These are phyloP conservation scores for Pantherophis guttatus DNA, from an alignment of 2,113 vertebrate genomes.

Conservation along the genomic window DNA sequence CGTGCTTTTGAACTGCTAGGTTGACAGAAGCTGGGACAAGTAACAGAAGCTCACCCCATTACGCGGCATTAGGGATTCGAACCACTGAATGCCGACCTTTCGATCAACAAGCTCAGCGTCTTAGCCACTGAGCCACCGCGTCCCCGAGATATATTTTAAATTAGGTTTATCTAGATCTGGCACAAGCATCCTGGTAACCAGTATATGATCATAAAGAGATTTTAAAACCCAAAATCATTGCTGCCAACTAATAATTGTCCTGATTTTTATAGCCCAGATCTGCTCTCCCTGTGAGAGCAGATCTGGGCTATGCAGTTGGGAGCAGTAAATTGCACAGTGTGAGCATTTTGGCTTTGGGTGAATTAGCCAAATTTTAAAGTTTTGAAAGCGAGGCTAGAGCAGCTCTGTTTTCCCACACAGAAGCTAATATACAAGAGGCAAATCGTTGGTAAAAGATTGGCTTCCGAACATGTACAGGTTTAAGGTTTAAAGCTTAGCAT, in stretches of 20 bases:
- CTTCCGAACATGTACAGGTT: slow-evolving; percentile 13
- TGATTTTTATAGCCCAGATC: background rate
- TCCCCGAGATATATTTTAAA: background rate
- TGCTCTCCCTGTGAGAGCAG: background rate
- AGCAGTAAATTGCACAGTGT: background rate
- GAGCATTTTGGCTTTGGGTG: background rate
- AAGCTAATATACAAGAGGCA: slow-evolving; percentile 10
- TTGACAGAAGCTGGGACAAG: too few relatives aligned
- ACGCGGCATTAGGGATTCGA: too few relatives aligned
- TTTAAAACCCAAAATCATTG: background rate
- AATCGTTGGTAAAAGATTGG: slow-evolving; percentile 33
- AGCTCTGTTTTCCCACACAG: background rate
- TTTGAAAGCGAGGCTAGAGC: background rate
- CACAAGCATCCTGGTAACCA: background rate
- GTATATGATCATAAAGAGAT: background rate
- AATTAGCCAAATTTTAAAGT: background rate
- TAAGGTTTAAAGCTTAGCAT: slow-evolving; percentile 23
- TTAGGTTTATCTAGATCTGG: background rate
- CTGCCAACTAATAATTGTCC: background rate
- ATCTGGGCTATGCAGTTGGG: background rate
- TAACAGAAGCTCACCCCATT: too few relatives aligned
- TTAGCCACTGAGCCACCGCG: too few relatives aligned
- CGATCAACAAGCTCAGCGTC: too few relatives aligned
- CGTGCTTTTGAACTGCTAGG: too few relatives aligned
- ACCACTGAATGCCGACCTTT: too few relatives aligned